Conservation (phyloP, 2,113 vertebrate species). For the Calonectris borealis region DNA sequence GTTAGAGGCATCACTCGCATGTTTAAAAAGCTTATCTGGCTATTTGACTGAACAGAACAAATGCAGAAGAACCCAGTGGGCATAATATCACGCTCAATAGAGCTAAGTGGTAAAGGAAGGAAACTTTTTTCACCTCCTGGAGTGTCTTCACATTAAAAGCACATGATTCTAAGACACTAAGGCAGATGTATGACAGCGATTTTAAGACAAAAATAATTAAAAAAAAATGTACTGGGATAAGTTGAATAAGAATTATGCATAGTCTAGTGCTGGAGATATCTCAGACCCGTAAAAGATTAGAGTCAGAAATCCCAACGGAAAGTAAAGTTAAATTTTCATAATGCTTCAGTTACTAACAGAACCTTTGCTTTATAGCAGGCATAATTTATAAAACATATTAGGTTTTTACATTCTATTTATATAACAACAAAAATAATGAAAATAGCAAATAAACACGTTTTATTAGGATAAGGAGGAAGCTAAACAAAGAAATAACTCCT, state of each 20-base stretch:
- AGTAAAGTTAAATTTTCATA: background rate
- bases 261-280: background rate
- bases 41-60: background rate
- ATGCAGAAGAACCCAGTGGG: background rate
- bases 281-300: background rate
- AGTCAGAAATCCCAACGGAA: background rate
- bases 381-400: background rate
- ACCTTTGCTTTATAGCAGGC: background rate
- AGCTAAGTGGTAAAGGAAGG: background rate
- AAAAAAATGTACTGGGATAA: background rate
- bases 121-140: background rate
- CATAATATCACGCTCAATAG: background rate
- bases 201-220: background rate
- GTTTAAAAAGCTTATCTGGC: background rate
- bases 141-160: background rate
- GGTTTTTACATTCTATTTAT: background rate
- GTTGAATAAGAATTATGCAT: background rate
- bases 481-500: background rate
- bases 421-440: background rate
- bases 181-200: background rate
- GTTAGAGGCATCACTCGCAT: background rate
- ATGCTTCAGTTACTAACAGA: background rate
- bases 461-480: background rate
- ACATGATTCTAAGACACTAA: background rate
- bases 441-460: slow-evolving; percentile 5